Evolutionary conservation across 2,888 invertebrate genomes (phyloP).

Genomic region (Erannis defoliaria): DNA sequence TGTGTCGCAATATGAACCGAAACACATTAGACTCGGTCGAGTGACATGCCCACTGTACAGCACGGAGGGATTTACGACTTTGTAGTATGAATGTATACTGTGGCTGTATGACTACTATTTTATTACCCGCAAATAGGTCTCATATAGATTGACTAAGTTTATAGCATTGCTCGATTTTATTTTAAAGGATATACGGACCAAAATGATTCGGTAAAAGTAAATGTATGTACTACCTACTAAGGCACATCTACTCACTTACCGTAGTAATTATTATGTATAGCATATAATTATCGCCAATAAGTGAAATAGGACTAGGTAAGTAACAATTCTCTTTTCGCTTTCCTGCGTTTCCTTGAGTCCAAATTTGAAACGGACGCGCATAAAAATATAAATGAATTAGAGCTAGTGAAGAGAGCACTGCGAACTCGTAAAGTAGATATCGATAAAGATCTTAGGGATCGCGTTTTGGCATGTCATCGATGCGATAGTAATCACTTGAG

Average conservation of each 20-base stretch:
- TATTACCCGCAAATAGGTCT: conserved; percentile 1
- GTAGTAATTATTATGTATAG: too few species aligned
- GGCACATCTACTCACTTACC: too few species aligned
- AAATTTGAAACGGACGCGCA: conserved; percentile 16
- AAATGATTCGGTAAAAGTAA: neutral
- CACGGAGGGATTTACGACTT: conserved; percentile 65
- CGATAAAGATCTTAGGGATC: conserved; percentile 63
- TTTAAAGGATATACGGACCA: too few species aligned
- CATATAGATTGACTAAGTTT: too few species aligned
- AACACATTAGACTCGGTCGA: conserved; percentile 53
- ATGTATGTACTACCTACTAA: neutral
- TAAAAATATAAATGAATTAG: conserved; percentile 40
- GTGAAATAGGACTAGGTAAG: too few species aligned
- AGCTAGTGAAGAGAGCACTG: conserved; percentile 58
- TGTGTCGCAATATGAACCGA: conserved; percentile 52
- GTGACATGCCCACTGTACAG: conserved; percentile 57
- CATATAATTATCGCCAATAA: too few species aligned
- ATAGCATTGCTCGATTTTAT: too few species aligned
- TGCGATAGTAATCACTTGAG: conserved; percentile 70
- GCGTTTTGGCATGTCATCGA: conserved; percentile 78
- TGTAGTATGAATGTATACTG: conserved; percentile 1
- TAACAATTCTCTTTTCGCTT: too few species aligned
- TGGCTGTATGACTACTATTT: neutral
- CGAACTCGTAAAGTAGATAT: conserved; percentile 57
- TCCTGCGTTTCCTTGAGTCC: too few species aligned